Evolutionary conservation across 2,797 vertebrate genomes (phyloP).

Genomic region (Gymnoscopelus microlampas): DNA sequence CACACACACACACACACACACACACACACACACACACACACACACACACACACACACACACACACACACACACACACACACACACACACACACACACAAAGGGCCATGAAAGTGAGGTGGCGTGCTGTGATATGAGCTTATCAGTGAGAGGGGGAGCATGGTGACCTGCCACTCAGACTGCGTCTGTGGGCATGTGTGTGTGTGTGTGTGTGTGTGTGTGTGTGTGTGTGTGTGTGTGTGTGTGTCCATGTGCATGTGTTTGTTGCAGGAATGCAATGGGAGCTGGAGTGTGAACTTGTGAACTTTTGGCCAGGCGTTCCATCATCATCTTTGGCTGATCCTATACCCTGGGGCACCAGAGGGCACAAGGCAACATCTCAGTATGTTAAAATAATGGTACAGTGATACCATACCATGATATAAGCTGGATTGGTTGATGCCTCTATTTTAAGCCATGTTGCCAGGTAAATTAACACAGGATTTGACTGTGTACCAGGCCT

Average conservation of each 20-base stretch:
- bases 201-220: slow-evolving; percentile 30
- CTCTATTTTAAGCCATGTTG: too few species aligned
- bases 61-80: slow-evolving; percentile 27
- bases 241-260: too few species aligned
- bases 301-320: slow-evolving; percentile 29
- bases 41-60: slow-evolving; percentile 22
- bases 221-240: slow-evolving; percentile 1
- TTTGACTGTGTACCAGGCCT: too few species aligned
- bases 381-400: too few species aligned
- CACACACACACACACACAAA: slow-evolving; percentile 4
- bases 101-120: not conserved
- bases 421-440: too few species aligned
- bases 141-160: not conserved
- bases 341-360: too few species aligned
- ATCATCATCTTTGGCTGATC: slow-evolving; percentile 1
- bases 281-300: slow-evolving; percentile 35
- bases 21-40: too few species aligned
- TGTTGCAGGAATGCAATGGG: not conserved
- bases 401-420: too few species aligned
- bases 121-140: slow-evolving; percentile 1
- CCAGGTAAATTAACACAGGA: too few species aligned
- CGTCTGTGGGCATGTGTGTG: slow-evolving; percentile 6
- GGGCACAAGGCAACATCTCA: too few species aligned
- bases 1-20: too few species aligned
- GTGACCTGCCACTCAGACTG: slow-evolving; percentile 23